Base-by-base conservation (phyloP, 2,888 invertebrate species). In the Desoria tigrina region DNA sequence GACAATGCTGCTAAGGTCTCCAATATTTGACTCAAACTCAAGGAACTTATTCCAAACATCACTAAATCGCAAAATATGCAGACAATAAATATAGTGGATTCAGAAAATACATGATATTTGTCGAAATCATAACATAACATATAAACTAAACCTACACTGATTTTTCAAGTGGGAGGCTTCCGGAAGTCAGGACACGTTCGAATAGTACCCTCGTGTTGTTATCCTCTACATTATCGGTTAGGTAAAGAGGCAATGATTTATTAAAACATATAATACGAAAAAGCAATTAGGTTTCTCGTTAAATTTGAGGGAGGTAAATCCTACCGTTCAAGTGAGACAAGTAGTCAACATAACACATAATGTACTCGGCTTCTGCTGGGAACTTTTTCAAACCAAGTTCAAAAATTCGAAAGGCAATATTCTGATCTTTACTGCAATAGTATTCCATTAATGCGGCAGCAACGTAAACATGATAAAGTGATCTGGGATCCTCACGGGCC, bases 191-290 rank as follows among this genome's bases (percentile, higher is more conserved):
- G 1, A 99, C 95, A 18, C 98, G 84, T 81, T 99, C 99, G 82
- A 98, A 99, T 49, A 99, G 82, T n/a, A 99, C 99, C 59, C 99
- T 84, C 0, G 99, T 99, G 81, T 99, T 99, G 81, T 99, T 99
- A 79, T 99, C 99, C 87, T 99, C 98, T 92, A 82, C 11, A 68
- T n/a, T n/a, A n/a, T n/a, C n/a, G 65, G 65, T 27, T 60, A 58
- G 50, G 37, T 60, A 58, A 53, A 74, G 69, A 64, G 60, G 23
- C 39, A 21, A 53, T 61, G 64, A 64, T 54, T 14, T 21, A 28
- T 28, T 37, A 61, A 32, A 59, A 55, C n/a, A n/a, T n/a, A n/a
- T n/a, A n/a, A n/a, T n/a, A n/a, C n/a, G n/a, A n/a, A n/a, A n/a
- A n/a, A n/a, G n/a, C n/a, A n/a, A n/a, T n/a, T n/a, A n/a, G n/a